Base-by-base conservation (phyloP, 1,140 invertebrate species). In the Leptoteleia sp. region DNA sequence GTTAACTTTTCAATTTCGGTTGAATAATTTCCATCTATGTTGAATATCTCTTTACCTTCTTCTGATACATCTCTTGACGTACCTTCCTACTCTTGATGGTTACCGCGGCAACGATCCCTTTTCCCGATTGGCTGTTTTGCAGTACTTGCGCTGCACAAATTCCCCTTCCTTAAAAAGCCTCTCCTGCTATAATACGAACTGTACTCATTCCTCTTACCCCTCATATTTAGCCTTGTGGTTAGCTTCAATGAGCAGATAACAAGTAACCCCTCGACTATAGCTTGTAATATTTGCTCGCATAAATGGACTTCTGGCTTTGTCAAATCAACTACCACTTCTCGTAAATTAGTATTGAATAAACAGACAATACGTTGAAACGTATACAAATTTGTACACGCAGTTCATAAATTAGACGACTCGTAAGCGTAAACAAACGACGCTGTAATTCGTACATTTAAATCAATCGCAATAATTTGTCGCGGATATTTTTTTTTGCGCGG, bases 221-320 rank as follows among this genome's bases (percentile, higher is more conserved):
- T 82, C 82, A 80, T 84, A 88, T 87, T 89, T 89, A 89, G 87
- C 87, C 84, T 82, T 85, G 86, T 88, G 86, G 87, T 89, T 89
- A 89, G 85, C 88, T 89, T 89, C 88, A 89, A 89, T 88, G 86
- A 89, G 87, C 87, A 85, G 86, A 88, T 89, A 89, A 88, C 88
- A 88, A 89, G 88, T 85, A 86, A 81, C 83, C 85, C 85, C 82
- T 85, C 85, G 75, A 87, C 80, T 83, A 78, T 71, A 68, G 79
- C 83, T 82, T 88, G 85, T 88, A 87, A 88, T 88, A 88, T 88
- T 88, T 82, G 80, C 82, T 86, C 82, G 82, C 83, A 85, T 86
- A 88, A 88, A 89, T 87, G 86, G 87, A 88, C 84, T 80, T 82
- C 82, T 65, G 82, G 84, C 88, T 89, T 89, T 89, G 87, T 89